Conservation (phyloP, 2,888 invertebrate genomes). For the Drosophila peninsularis region DNA sequence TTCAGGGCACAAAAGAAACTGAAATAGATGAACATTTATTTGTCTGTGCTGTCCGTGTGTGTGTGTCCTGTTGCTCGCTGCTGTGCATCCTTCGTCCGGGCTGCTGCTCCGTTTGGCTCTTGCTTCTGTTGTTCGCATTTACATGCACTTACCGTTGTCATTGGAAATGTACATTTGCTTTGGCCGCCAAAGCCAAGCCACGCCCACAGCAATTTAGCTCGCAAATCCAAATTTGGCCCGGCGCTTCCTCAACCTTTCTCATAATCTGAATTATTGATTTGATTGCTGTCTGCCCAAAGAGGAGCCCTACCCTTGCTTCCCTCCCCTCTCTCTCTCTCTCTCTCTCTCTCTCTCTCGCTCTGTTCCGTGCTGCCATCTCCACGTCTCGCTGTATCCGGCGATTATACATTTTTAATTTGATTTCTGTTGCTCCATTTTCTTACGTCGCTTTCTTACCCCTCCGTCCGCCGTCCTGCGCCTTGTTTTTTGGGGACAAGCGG, state of each 20-base stretch:
- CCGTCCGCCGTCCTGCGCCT: neutral
- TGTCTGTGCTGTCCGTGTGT: constrained; percentile 29
- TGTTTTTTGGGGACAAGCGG: constrained; percentile 35
- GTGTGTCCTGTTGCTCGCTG: constrained; percentile 14
- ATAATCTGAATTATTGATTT: constrained; percentile 77
- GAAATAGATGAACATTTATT: constrained; percentile 74
- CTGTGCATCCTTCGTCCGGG: neutral
- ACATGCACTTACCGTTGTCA: constrained; percentile 80
- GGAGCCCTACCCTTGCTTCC: no score
- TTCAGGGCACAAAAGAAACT: constrained; percentile 59
- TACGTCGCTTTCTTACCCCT: constrained; percentile 9
- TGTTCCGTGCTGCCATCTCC: neutral
- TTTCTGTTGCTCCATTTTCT: constrained; percentile 55
- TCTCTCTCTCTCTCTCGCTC: neutral
- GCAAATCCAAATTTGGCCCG: constrained; percentile 46
- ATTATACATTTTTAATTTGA: constrained; percentile 80
- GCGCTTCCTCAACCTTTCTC: constrained; percentile 58
- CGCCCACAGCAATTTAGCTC: constrained; percentile 10
- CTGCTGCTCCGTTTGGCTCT: constrained; percentile 7
- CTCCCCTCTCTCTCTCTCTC: neutral
- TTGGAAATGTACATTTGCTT: constrained; percentile 75
- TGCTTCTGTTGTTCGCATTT: constrained; percentile 60
- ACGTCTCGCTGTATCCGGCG: constrained; percentile 41
- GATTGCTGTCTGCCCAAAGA: constrained; percentile 65
- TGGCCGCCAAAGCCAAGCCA: constrained; percentile 18